phyloP scores from a whole-genome alignment of 37 sponge, comb jelly and placozoan species.

The Amphimedon queenslandica region DNA sequence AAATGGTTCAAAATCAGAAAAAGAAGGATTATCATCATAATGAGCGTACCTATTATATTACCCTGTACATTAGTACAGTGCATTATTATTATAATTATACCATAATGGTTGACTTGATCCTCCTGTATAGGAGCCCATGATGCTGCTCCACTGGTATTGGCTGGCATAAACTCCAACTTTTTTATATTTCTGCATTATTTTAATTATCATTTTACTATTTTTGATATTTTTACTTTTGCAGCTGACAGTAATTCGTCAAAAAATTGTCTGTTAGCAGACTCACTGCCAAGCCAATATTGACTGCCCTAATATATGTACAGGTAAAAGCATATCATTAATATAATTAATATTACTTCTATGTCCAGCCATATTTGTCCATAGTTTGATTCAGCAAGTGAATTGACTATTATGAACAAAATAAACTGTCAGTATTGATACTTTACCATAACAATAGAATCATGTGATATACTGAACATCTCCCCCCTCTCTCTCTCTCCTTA shows the following conservation, averaged over 20 bases:
- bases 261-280: conserved; percentile 63
- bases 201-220: background rate
- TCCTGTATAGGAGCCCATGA: conserved; percentile 77
- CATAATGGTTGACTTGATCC: conserved; percentile 65
- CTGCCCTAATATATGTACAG: conserved; percentile 35
- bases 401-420: conserved; percentile 4
- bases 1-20: conserved; percentile 73
- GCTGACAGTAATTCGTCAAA: conserved; percentile 63
- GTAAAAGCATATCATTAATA: background rate
- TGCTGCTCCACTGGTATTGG: conserved; percentile 72
- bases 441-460: background rate
- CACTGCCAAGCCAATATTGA: conserved; percentile 44
- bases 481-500: conserved; percentile 8
- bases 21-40: conserved; percentile 74
- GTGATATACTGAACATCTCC: background rate
- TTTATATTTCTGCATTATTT: conserved; percentile 43
- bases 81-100: conserved; percentile 18
- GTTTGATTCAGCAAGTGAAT: conserved; percentile 6
- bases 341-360: conserved; percentile 78
- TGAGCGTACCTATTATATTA: conserved; percentile 74
- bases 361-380: conserved; percentile 83
- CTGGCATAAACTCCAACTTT: conserved; percentile 80
- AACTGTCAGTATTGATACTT: background rate
- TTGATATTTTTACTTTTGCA: conserved; percentile 54
- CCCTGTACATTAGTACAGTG: background rate